Evolutionary conservation across 2,797 vertebrate species (phyloP), one percentile per base, ranked within the genome.

Genomic region (Acrossocheilus fasciatus): DNA sequence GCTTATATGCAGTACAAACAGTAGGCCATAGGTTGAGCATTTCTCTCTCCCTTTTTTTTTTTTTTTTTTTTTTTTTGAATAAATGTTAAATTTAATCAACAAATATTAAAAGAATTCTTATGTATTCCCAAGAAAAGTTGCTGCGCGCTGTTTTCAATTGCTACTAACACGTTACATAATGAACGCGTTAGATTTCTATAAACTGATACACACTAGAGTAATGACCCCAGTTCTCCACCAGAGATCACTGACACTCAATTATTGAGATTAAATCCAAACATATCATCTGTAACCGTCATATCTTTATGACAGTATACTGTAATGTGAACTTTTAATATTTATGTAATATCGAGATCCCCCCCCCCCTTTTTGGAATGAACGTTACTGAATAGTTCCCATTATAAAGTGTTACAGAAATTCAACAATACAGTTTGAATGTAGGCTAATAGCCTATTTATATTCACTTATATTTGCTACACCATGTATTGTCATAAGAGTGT

Each of bases 151-250:
- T 26, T 26, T 64, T 64, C 12, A 11, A 30, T 12, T 30, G n/a
- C 57, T 64, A 64, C 30, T 30, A 30, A 30, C 30, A 30, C 30
- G 4, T 62, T 12, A 26, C 57, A 26, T 26, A 30, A 64, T 14
- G 4, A 64, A 14, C 12, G 4, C n/a, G 23, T 59, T 59, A 2
- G n/a, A 39, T 20, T 69, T 4, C 1, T 9, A 20, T 10, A 41
- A 73, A 47, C 23, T 36, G 17, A 18, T 20, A 3, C 12, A 20
- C 50, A 39, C 6, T 9, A 14, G 34, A 2, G 12, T 26, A 3
- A 36, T 59, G 6, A n/a, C 54, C 41, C 52, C 76, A 41, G 76
- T 78, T 78, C 20, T 62, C 76, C 76, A 62, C 23, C 4, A 78
- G 76, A 78, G 36, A 7, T 62, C 76, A 78, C 50, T 57, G 34